phyloP scores from a whole-genome alignment of 2,888 invertebrate genomes.

The Hofmannophila pseudospretella region DNA sequence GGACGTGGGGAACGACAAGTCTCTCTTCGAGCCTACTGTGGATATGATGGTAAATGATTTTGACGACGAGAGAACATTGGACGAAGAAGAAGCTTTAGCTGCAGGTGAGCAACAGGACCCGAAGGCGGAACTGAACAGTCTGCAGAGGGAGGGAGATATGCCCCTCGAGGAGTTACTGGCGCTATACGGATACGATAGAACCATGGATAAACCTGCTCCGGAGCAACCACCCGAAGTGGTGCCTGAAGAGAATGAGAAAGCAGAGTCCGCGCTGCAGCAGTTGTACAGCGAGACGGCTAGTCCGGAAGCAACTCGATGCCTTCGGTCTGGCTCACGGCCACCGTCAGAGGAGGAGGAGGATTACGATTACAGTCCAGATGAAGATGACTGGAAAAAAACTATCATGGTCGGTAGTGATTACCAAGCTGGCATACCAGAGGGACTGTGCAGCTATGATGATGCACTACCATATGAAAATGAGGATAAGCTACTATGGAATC shows the following conservation, averaged over 20 bases:
- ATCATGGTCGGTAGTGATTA: slow-evolving; percentile 97
- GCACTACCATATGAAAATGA: slow-evolving; percentile 97
- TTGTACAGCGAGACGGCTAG: slow-evolving; percentile 58
- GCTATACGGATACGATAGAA: slow-evolving; percentile 87
- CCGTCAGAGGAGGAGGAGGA: slow-evolving; percentile 91
- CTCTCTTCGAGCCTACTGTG: slow-evolving; percentile 93
- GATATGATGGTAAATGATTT: slow-evolving; percentile 99
- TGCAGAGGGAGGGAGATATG: slow-evolving; percentile 97
- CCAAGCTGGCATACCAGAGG: slow-evolving; percentile 96
- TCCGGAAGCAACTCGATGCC: slow-evolving; percentile 64
- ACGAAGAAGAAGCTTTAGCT: slow-evolving; percentile 97
- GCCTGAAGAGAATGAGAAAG: slow-evolving; percentile 58
- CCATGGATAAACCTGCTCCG: slow-evolving; percentile 56
- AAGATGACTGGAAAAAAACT: slow-evolving; percentile 94
- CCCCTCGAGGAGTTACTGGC: slow-evolving; percentile 95
- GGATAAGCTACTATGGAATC: slow-evolving; percentile 96
- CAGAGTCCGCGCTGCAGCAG: slow-evolving; percentile 70
- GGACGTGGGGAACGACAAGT: slow-evolving; percentile 75
- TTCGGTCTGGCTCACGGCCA: slow-evolving; percentile 82
- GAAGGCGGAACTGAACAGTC: slow-evolving; percentile 90
- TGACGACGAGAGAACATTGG: slow-evolving; percentile 97
- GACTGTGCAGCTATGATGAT: slow-evolving; percentile 94
- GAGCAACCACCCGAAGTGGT: slow-evolving; percentile 51
- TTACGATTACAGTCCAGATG: slow-evolving; percentile 89
- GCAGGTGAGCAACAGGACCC: slow-evolving; percentile 91